Evolutionary conservation across 1,140 invertebrate genomes (phyloP), one percentile per base, ranked within the genome.

Genomic region (Tyrophagus putrescentiae): DNA sequence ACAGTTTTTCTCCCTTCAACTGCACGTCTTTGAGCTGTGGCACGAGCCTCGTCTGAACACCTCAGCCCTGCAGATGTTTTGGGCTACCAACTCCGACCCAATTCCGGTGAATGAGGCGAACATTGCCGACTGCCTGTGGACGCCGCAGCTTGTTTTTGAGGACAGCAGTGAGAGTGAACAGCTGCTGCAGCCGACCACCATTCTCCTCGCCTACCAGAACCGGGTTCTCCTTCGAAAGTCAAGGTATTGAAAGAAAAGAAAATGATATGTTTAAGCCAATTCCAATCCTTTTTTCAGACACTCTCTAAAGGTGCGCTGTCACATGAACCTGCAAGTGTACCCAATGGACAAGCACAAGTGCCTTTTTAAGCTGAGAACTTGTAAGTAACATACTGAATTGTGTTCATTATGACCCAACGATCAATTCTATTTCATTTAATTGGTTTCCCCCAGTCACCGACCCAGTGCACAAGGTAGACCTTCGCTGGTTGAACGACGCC

Each of bases 321-420:
- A 60, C 7, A 70, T 71, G 69, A 59, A 65, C 23, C 64, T 71
- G n/a, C 65, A 70, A 11, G 66, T 64, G 9, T 71, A 70, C 62
- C 70, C 70, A 16, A 67, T 70, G 65, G 70, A 71, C 56, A 65
- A 57, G 5, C 70, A 71, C 42, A 56, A 57, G 3, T 71, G 70
- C 53, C 63, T 62, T 3, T 31, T 71, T 9, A 66, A 66, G 29
- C 60, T 70, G 25, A 64, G 66, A 45, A 68, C 67, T 11, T 69
- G 70, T 71, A 60, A 68, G 70, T 69, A 42, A 2, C 45, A 42
- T 57, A 3, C 29, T 28, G 21, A 64, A 63, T 61, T 28, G 39
- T 29, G 50, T 48, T 41, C 9, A 29, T 27, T 0, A 21, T 7
- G 11, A 59, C 23, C n/a, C 39, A 59, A 29, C 23, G 1, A 1